Evolutionary conservation across 2,797 vertebrate genomes (phyloP), one percentile per base, ranked within the genome.

Genomic region (Myiotriccus ornatus): DNA sequence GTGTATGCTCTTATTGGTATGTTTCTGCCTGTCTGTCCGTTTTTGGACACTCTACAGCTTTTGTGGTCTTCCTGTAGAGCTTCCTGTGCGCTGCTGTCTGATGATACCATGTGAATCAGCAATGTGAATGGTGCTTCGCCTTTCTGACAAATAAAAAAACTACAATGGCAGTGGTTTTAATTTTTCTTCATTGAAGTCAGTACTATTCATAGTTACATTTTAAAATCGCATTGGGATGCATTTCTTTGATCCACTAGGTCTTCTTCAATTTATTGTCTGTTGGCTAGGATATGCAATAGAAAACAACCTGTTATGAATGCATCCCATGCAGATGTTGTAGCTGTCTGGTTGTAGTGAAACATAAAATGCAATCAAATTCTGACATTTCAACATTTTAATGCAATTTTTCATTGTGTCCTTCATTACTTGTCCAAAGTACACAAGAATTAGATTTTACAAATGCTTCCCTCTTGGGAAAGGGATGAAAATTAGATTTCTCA

Each of bases 31-130:
- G 27, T 93, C 89, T 90, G 65, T 87, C 68, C 62, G 50, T 59
- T 93, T 93, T 65, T 81, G 83, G 79, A 73, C 3, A 3, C 79
- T 94, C 49, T 18, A 28, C 85, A 68, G 96, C 84, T 89, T 64
- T 84, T 96, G 94, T 89, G 80, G 89, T 84, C 81, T 96, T 97
- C 92, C 89, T 95, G 60, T 81, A 76, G 94, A 70, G 63, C 64
- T 88, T 95, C 94, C 91, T 96, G 86, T 93, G 55, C 13, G 3
- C 57, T 95, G 76, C 74, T 95, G 41, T 87, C 41, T 89, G 93
- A 89, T 92, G 47, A 87, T 95, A 78, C 89, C 11, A 1, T 81
- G 62, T 94, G 94, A 94, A 60, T 96, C 87, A 96, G 87, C 94
- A 97, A 4, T 77, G 92, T 96, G 87, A 59, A 59, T 90, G 37